Percentiles rank a stretch among this genome's conserved stretches.
Conservation (phyloP, 1,140 invertebrate genomes). For the Ceratina australensis region DNA sequence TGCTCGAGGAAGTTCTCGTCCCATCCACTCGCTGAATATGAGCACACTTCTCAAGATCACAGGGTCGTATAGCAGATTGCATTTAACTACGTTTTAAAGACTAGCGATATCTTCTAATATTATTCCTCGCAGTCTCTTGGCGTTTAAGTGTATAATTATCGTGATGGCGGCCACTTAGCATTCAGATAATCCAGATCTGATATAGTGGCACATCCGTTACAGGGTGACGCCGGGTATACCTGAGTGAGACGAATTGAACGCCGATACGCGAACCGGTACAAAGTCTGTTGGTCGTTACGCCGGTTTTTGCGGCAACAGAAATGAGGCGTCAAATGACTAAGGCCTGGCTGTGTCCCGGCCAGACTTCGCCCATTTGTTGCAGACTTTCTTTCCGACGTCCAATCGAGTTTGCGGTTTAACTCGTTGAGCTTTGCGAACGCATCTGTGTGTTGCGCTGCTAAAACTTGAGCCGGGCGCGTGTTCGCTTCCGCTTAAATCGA, state of each 20-base stretch:
- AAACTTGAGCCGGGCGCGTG: slow-evolving; percentile 24
- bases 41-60: background rate
- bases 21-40: background rate
- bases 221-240: background rate
- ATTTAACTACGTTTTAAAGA: background rate
- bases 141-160: too few relatives aligned
- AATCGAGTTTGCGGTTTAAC: slow-evolving; percentile 66
- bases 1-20: slow-evolving; percentile 23
- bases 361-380: slow-evolving; percentile 72
- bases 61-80: background rate
- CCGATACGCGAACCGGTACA: slow-evolving; percentile 52
- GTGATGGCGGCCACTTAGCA: background rate
- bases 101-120: too few relatives aligned
- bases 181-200: background rate
- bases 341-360: slow-evolving; percentile 59
- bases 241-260: slow-evolving; percentile 25
- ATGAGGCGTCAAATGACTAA: slow-evolving; percentile 73
- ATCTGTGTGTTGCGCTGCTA: slow-evolving; percentile 52
- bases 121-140: too few relatives aligned
- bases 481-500: slow-evolving; percentile 62
- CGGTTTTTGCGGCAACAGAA: slow-evolving; percentile 67
- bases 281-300: slow-evolving; percentile 63
- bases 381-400: slow-evolving; percentile 68
- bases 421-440: slow-evolving; percentile 60
- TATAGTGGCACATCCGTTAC: slow-evolving; percentile 6